A percentile compares a stretch with the other conserved stretches of the same genome.
phyloP scores from a whole-genome alignment of 2,888 invertebrate species.

The Nysson spinosus region DNA sequence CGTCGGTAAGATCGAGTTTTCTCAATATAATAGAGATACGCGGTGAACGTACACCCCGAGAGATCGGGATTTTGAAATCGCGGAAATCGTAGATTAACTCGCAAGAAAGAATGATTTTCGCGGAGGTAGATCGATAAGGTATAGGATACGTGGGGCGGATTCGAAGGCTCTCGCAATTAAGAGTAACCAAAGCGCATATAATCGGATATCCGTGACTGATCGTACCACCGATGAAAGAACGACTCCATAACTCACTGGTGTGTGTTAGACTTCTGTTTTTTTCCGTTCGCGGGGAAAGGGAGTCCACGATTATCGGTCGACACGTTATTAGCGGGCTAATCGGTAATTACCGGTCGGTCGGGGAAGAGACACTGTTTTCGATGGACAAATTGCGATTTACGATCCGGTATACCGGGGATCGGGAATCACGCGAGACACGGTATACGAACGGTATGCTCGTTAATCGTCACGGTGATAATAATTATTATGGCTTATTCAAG shows the following conservation, averaged over 20 bases:
- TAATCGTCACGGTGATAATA: constrained; percentile 30
- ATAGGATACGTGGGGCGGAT: background rate
- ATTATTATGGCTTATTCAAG: constrained; percentile 27
- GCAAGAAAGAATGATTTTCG: constrained; percentile 11
- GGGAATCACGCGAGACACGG: constrained; percentile 14
- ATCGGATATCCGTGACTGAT: constrained; percentile 13
- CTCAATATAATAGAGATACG: background rate
- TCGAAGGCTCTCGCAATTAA: background rate
- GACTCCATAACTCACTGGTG: background rate
- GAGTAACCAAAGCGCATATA: constrained; percentile 11
- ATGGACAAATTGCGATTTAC: constrained; percentile 8
- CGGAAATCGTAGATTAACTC: constrained; percentile 43
- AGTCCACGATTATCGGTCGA: background rate
- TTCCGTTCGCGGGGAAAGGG: background rate
- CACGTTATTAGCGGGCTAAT: constrained; percentile 1
- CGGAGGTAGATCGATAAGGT: constrained; percentile 30
- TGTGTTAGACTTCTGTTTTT: background rate
- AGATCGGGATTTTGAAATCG: constrained; percentile 45
- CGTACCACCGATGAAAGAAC: background rate
- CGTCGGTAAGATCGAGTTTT: constrained; percentile 35
- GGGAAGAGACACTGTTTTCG: constrained; percentile 1
- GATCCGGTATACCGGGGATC: too few species aligned
- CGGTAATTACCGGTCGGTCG: constrained; percentile 9
- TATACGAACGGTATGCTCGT: constrained; percentile 6
- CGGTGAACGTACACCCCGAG: background rate